Percentiles rank a stretch among this genome's conserved stretches.
These are phyloP conservation scores for Phylloscopus trochilus DNA, from an alignment of 2,113 vertebrate species.

Conservation along the genomic window DNA sequence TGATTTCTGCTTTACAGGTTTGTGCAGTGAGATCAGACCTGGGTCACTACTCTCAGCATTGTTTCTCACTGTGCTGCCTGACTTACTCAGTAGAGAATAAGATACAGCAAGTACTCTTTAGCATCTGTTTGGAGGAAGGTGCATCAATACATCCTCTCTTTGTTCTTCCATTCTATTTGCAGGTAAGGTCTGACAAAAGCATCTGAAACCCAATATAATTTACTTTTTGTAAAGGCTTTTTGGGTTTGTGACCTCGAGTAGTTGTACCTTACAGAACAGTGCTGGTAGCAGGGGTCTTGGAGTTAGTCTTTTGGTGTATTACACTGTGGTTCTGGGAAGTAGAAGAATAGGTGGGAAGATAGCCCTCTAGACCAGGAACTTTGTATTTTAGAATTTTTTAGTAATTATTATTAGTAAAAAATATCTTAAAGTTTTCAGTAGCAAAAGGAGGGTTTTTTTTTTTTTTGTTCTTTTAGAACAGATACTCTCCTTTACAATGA, in stretches of 20 bases:
- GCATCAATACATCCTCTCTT: background rate
- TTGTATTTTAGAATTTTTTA: constrained; percentile 24
- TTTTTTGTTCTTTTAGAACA: background rate
- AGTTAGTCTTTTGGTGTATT: background rate
- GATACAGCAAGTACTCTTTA: background rate
- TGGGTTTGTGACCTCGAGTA: background rate
- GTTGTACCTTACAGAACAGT: background rate
- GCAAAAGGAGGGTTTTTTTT: background rate
- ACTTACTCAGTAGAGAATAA: background rate
- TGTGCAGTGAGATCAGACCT: background rate
- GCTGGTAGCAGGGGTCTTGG: background rate
- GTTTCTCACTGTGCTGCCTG: background rate
- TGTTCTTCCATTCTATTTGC: background rate
- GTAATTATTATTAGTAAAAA: constrained; percentile 30
- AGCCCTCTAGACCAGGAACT: background rate
- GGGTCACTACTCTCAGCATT: background rate
- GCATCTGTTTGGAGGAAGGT: background rate
- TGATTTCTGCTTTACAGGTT: background rate
- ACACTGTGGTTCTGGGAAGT: background rate
- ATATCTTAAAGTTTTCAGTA: constrained; percentile 22
- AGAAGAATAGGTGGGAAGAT: background rate
- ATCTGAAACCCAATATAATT: constrained; percentile 42
- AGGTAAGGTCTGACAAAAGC: constrained; percentile 44
- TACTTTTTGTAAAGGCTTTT: background rate
- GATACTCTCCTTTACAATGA: constrained; percentile 7